phyloP scores from a whole-genome alignment of 2,888 invertebrate species.

The Pogonocherus hispidulus region DNA sequence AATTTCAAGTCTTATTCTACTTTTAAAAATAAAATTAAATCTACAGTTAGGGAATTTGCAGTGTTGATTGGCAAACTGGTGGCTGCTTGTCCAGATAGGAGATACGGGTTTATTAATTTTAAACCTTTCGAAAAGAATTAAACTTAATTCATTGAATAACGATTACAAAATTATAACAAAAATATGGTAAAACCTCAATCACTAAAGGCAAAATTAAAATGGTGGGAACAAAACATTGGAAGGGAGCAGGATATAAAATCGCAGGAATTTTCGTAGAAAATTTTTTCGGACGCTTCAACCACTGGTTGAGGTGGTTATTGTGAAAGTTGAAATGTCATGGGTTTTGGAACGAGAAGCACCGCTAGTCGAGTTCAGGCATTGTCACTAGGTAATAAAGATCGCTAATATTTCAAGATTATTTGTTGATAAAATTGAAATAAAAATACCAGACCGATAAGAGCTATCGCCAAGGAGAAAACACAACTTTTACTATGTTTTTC shows the following conservation, averaged over 20 bases:
- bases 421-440: neutral
- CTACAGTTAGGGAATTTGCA: neutral
- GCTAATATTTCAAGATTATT: neutral
- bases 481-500: neutral
- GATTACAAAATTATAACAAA: neutral
- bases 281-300: neutral
- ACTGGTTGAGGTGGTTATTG: neutral
- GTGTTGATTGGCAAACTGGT: neutral
- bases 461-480: neutral
- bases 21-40: neutral
- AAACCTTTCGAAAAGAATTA: neutral
- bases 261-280: neutral
- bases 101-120: neutral
- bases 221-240: neutral
- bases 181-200: neutral
- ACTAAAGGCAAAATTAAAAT: neutral
- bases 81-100: neutral
- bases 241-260: neutral
- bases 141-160: neutral
- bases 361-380: slow-evolving; percentile 38
- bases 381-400: slow-evolving; percentile 18
- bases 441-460: neutral
- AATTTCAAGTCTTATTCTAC: neutral
- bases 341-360: neutral
- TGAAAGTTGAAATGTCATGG: neutral